Evolutionary conservation across 2,113 vertebrate genomes (phyloP), one percentile per base, ranked within the genome.

Genomic region (Equus quagga): DNA sequence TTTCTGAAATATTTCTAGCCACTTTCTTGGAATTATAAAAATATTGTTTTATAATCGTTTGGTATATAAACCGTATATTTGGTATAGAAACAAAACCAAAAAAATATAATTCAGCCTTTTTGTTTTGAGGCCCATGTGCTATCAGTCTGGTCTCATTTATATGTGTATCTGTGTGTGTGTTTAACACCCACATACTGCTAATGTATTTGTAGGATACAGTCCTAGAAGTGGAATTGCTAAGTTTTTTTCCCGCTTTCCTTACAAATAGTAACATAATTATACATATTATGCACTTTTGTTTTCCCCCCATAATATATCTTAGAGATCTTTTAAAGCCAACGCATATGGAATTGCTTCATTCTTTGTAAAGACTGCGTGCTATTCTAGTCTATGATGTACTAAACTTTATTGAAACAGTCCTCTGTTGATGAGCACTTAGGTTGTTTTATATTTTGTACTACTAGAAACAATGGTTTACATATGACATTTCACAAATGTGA

Each of bases 1-100:
- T 91, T 96, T 88, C 28, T 88, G 89, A 92, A 96, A 56, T 31
- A 87, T 24, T 94, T 12, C 81, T 88, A 91, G 26, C 19, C 72
- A 94, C 51, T 65, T 94, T 90, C 54, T 76, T 91, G 10, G 70
- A 84, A 91, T 62, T 94, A 2, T 94, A 84, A 94, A 83, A 62
- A 58, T 94, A 19, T 72, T 76, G 44, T 84, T 96, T 83, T 56
- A 67, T 86, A 73, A 79, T 88, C 76, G 60, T 88, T 96, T 80
- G 64, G 1, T 75, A 83, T 78, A 24, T 69, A 76, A 69, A 89
- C 10, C 95, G 28, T 72, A 8, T 41, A 72, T 87, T 84, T 91
- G 33, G 9, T 70, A 72, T 78, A 82, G 79, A 81, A 95, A 70
- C 28, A 89, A 95, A 36, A 67, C 56, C 84, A 92, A 65, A 94